Percentiles rank a stretch among this genome's conserved stretches.
Evolutionary conservation across 2,113 vertebrate genomes (phyloP).

Genomic region (Protobothrops flavoviridis): DNA sequence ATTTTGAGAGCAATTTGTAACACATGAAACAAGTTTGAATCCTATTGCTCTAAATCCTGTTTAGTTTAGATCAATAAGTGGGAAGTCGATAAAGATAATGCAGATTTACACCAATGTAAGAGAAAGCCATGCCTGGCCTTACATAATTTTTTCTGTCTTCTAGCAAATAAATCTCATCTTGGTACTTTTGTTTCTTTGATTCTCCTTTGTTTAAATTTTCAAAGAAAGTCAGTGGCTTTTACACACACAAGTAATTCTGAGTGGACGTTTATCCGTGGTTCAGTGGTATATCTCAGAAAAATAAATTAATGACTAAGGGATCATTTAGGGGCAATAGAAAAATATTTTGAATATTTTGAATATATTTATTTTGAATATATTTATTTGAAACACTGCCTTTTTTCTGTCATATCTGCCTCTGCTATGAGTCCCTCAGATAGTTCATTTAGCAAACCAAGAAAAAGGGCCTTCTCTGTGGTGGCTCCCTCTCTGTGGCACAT

Average conservation of each 20-base stretch:
- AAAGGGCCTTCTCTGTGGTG: too few species aligned
- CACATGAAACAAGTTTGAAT: slow-evolving; percentile 6
- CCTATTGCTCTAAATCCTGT: slow-evolving; percentile 56
- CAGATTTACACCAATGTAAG: slow-evolving; percentile 30
- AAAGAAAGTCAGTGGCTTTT: not conserved
- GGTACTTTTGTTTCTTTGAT: slow-evolving; percentile 1
- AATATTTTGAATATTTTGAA: not conserved
- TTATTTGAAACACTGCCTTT: too few species aligned
- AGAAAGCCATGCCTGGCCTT: slow-evolving; percentile 25
- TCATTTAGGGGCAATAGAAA: not conserved
- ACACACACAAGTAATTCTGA: not conserved
- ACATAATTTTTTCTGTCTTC: slow-evolving; percentile 18
- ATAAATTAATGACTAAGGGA: not conserved
- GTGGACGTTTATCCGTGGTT: not conserved
- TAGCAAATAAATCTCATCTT: not conserved
- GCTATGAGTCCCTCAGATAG: too few species aligned
- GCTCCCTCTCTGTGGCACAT: too few species aligned
- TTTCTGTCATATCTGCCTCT: too few species aligned
- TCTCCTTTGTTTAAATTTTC: slow-evolving; percentile 23
- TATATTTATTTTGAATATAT: too few species aligned
- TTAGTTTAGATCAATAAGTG: slow-evolving; percentile 27
- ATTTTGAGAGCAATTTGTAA: slow-evolving; percentile 42
- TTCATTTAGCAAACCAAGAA: too few species aligned
- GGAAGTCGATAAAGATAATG: slow-evolving; percentile 30
- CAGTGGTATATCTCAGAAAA: not conserved